These are phyloP conservation scores for Branchellion lobata DNA, from an alignment of 2,888 invertebrate species.

Conservation along the genomic window DNA sequence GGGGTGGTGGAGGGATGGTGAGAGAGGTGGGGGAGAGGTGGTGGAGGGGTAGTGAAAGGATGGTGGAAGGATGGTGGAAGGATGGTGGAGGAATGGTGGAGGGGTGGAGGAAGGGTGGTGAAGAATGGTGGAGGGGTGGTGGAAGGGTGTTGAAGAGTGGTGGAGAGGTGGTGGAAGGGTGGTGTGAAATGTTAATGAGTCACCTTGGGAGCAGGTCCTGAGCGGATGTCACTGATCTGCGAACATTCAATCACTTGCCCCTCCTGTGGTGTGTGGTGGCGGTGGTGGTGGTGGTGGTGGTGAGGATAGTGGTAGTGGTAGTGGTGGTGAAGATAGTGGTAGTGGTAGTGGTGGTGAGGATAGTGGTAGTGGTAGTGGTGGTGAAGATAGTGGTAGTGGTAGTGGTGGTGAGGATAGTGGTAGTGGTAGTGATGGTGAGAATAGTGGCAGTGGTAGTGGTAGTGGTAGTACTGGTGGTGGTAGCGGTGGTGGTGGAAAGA, in stretches of 20 bases:
- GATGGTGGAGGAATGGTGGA: not conserved
- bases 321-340: slow-evolving; percentile 46
- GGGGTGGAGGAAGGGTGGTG: not conserved
- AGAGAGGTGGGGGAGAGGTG: not conserved
- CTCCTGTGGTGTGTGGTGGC: slow-evolving; percentile 70
- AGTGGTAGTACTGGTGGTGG: slow-evolving; percentile 32
- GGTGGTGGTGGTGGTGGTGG: not conserved
- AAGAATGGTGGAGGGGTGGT: slow-evolving; percentile 6
- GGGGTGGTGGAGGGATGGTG: not conserved
- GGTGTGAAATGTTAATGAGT: not conserved
- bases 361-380: slow-evolving; percentile 47
- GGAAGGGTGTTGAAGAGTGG: slow-evolving; percentile 3
- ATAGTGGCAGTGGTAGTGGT: slow-evolving; percentile 47
- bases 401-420: slow-evolving; percentile 46
- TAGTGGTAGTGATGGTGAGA: slow-evolving; percentile 44
- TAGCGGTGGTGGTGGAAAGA: slow-evolving; percentile 41
- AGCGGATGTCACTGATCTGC: slow-evolving; percentile 94
- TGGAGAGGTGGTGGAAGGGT: not conserved
- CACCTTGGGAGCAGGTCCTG: slow-evolving; percentile 88
- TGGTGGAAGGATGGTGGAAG: not conserved
- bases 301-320: slow-evolving; percentile 40
- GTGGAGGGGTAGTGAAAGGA: not conserved
- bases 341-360: slow-evolving; percentile 46
- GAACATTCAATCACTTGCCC: slow-evolving; percentile 97
- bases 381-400: slow-evolving; percentile 47